phyloP scores from a whole-genome alignment of 2,113 vertebrate species.

The Perca flavescens region DNA sequence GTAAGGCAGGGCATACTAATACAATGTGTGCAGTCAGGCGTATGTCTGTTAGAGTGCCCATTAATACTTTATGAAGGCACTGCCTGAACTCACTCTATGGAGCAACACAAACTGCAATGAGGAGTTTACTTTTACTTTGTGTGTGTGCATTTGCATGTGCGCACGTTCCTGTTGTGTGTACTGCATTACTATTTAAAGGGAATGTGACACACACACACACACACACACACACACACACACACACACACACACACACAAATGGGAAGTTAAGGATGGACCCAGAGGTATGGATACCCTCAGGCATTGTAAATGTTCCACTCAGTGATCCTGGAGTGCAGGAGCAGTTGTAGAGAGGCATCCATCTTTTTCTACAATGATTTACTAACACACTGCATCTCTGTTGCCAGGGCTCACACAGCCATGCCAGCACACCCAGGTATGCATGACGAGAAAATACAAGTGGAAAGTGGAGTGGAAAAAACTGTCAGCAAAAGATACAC shows the following conservation, averaged over 20 bases:
- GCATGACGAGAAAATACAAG: slow-evolving; percentile 42
- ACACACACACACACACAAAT: slow-evolving; percentile 12
- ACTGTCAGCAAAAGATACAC: slow-evolving; percentile 40
- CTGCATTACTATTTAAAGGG: slow-evolving; percentile 67
- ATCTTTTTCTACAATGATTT: slow-evolving; percentile 78
- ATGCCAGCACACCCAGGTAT: slow-evolving; percentile 50
- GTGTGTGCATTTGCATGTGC: not conserved
- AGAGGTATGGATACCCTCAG: slow-evolving; percentile 59
- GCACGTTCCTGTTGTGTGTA: slow-evolving; percentile 1
- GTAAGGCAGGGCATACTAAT: slow-evolving; percentile 20
- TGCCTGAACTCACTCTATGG: slow-evolving; percentile 32
- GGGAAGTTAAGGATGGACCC: slow-evolving; percentile 38
- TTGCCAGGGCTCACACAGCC: slow-evolving; percentile 41
- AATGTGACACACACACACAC: slow-evolving; percentile 24
- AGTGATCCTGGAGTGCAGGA: slow-evolving; percentile 67
- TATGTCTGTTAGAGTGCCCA: slow-evolving; percentile 43
- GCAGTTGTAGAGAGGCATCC: slow-evolving; percentile 64
- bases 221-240: slow-evolving; percentile 29
- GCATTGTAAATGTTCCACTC: slow-evolving; percentile 72
- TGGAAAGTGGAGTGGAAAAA: slow-evolving; percentile 33
- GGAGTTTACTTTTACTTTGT: slow-evolving; percentile 38
- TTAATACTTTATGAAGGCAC: slow-evolving; percentile 73
- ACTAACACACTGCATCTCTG: slow-evolving; percentile 70
- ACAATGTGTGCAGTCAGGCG: slow-evolving; percentile 50
- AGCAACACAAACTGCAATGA: slow-evolving; percentile 15